Evolutionary conservation across 2,888 invertebrate genomes (phyloP), one percentile per base, ranked within the genome.

Genomic region (Meteorus cinctellus): DNA sequence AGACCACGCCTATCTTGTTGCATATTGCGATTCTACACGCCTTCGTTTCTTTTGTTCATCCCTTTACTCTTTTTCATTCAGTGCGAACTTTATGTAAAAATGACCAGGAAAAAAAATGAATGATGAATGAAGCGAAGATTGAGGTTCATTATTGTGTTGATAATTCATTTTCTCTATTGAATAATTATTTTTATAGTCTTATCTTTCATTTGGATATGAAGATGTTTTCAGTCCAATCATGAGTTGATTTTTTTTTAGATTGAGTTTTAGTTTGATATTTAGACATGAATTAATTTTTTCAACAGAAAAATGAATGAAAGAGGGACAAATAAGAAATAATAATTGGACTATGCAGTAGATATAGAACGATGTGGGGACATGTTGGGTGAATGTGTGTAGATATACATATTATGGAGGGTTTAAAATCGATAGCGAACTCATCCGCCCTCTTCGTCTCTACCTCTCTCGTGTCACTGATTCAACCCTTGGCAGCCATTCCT

Each of bases 401-500:
- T 51, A 27, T 5, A 48, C 19, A 65, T 41, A 65, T 65, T 68
- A 65, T 76, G 51, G 78, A 73, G 76, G 74, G 63, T 71, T 62
- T 55, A 74, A 75, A 80, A 81, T 81, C 81, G 78, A 80, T 81
- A 77, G 67, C 45, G 75, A 29, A 63, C 74, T 59, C 45, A 65
- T 73, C 76, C 73, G 41, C 78, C 70, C 48, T 75, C 62, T 66
- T 62, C 60, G 77, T 71, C 65, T 78, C 75, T 75, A 71, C 66
- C 68, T 67, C 74, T 77, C 77, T 80, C 75, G 75, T 84, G 82
- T 84, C 82, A 83, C 84, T 82, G 82, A 83, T 84, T 82, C 81
- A 78, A 79, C 78, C 80, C 81, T 77, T 78, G 79, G 81, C 80
- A 81, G 82, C 81, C 82, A 81, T 82, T 74, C 60, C 80, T 81